Evolutionary conservation across 2,888 invertebrate genomes (phyloP).

Genomic region (Strigamia transsilvanica): DNA sequence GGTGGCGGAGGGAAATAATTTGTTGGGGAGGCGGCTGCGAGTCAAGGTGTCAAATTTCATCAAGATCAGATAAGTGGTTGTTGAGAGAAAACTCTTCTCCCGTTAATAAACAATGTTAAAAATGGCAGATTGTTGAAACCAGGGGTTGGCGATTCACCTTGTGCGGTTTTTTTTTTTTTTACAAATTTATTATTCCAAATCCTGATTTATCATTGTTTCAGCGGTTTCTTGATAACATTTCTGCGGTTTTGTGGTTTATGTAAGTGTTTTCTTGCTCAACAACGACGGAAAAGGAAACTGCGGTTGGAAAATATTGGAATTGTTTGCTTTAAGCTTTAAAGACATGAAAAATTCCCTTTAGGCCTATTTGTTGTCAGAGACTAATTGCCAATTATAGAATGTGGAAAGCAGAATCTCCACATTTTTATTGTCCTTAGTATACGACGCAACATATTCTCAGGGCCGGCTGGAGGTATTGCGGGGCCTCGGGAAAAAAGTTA

Average conservation of each 20-base stretch:
- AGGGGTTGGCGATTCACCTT: neutral
- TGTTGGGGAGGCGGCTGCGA: slow-evolving; percentile 34
- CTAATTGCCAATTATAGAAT: too few relatives aligned
- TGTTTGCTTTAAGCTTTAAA: too few relatives aligned
- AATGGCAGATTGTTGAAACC: neutral
- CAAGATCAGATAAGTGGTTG: slow-evolving; percentile 38
- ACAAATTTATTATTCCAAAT: too few relatives aligned
- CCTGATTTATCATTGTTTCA: too few relatives aligned
- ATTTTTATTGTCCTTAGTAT: too few relatives aligned
- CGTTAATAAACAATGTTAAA: slow-evolving; percentile 2
- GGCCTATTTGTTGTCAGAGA: too few relatives aligned
- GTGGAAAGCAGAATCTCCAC: too few relatives aligned
- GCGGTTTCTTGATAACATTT: neutral
- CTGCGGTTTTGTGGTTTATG: neutral
- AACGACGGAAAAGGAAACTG: neutral
- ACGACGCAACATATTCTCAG: too few relatives aligned
- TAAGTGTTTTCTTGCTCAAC: neutral
- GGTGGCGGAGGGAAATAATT: slow-evolving; percentile 34
- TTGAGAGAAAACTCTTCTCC: slow-evolving; percentile 10
- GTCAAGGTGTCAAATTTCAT: slow-evolving; percentile 31
- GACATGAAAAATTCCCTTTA: too few relatives aligned
- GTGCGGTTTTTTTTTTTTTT: neutral
- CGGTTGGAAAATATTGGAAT: neutral
- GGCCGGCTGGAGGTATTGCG: too few relatives aligned
- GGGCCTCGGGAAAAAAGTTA: too few relatives aligned